Percentiles rank a stretch among this genome's conserved stretches.
Conservation (phyloP, 2,888 invertebrate species). For the Torymus auratus region DNA sequence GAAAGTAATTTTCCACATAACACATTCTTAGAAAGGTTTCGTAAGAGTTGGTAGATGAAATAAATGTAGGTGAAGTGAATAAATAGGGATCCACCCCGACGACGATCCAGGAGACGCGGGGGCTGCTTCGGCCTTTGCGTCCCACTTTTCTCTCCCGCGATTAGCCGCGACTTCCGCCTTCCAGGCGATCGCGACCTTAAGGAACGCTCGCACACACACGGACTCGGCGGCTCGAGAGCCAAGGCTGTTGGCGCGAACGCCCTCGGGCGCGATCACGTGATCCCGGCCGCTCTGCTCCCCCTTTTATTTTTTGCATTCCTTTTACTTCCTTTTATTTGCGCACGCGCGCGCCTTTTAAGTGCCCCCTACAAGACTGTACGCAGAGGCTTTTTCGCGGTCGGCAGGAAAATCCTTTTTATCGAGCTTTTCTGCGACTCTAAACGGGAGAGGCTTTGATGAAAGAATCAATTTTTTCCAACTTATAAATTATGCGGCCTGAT, state of each 20-base stretch:
- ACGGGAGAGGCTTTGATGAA: too few relatives aligned
- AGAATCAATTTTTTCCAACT: too few relatives aligned
- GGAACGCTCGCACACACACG: neutral
- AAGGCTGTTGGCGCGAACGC: conserved; percentile 25
- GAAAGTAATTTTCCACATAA: too few relatives aligned
- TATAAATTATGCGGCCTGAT: too few relatives aligned
- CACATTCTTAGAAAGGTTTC: too few relatives aligned
- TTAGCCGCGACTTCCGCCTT: conserved; percentile 69
- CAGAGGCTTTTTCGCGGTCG: neutral
- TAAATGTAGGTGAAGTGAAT: too few relatives aligned
- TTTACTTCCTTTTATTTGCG: conserved; percentile 13
- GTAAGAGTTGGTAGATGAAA: too few relatives aligned
- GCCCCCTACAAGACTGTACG: neutral
- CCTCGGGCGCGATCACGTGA: conserved; percentile 10
- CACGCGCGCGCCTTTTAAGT: neutral
- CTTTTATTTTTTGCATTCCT: conserved; percentile 12
- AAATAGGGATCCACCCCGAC: too few relatives aligned
- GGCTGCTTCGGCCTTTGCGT: conserved; percentile 63
- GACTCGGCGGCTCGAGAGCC: conserved; percentile 23
- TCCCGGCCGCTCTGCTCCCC: neutral
- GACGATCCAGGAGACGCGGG: neutral
- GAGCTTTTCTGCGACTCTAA: too few relatives aligned
- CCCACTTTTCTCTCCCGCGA: conserved; percentile 63
- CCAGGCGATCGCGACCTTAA: conserved; percentile 63
- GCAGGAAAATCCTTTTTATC: neutral